Percentiles rank a stretch among this genome's conserved stretches.
These are phyloP conservation scores for Tyria jacobaeae DNA, from an alignment of 2,888 invertebrate genomes.

Conservation along the genomic window DNA sequence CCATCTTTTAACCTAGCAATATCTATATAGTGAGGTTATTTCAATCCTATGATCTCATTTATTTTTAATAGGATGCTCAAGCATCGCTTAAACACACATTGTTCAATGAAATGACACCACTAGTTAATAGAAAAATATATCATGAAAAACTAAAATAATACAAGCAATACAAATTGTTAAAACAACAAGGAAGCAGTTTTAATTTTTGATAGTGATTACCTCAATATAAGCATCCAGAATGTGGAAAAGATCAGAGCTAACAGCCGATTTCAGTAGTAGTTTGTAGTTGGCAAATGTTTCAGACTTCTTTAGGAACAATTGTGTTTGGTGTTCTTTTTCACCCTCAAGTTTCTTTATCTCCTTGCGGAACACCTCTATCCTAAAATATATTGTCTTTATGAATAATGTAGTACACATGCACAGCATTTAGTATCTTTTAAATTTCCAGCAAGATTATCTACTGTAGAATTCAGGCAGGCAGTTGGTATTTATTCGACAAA, in stretches of 20 bases:
- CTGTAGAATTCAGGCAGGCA: background rate
- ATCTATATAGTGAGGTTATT: too few relatives aligned
- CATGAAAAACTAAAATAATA: background rate
- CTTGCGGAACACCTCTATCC: conserved; percentile 56
- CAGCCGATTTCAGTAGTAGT: conserved; percentile 29
- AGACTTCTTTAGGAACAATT: conserved; percentile 51
- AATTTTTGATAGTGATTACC: conserved; percentile 42
- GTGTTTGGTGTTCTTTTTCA: conserved; percentile 54
- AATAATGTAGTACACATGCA: conserved; percentile 13
- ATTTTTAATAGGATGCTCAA: too few relatives aligned
- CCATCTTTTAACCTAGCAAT: too few relatives aligned
- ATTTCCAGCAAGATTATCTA: conserved; percentile 7
- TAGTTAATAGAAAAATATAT: too few relatives aligned
- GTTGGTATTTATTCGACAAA: background rate
- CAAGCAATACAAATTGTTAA: background rate
- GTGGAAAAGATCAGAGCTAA: conserved; percentile 41
- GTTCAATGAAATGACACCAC: too few relatives aligned
- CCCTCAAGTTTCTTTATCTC: conserved; percentile 53
- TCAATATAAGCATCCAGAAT: conserved; percentile 60
- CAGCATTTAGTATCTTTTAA: background rate
- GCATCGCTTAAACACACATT: too few relatives aligned
- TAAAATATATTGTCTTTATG: conserved; percentile 45
- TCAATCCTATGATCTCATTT: too few relatives aligned
- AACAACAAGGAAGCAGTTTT: background rate
- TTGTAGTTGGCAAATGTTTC: conserved; percentile 51